These are phyloP conservation scores for Champsocephalus esox DNA, from an alignment of 2,797 vertebrate genomes.

Conservation along the genomic window DNA sequence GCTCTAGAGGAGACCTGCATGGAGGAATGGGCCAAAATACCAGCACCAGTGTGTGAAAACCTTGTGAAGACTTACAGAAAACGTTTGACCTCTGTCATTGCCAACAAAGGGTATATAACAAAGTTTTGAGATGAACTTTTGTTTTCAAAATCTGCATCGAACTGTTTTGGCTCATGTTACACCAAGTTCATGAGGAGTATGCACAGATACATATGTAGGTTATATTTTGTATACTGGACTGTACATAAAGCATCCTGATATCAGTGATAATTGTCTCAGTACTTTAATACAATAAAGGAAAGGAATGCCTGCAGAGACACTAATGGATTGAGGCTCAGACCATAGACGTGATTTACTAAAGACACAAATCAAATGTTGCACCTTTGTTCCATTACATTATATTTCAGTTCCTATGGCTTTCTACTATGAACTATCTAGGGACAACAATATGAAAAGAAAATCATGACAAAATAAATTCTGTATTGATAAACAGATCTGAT, in stretches of 20 bases:
- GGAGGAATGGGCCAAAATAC: too few species aligned
- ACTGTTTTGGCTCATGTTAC: too few species aligned
- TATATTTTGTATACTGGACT: slow-evolving; percentile 6
- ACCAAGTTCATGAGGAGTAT: too few species aligned
- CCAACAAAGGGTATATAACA: too few species aligned
- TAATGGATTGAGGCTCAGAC: background rate
- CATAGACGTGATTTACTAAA: background rate
- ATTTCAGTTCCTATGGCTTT: background rate
- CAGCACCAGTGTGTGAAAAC: too few species aligned
- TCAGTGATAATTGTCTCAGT: background rate
- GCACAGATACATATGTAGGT: background rate
- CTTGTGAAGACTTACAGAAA: too few species aligned
- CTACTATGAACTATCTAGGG: background rate
- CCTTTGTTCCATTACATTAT: background rate
- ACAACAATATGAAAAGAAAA: background rate
- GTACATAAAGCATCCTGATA: background rate
- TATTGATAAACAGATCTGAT: background rate
- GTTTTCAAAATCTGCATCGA: too few species aligned
- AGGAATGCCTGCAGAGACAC: background rate
- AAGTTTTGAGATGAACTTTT: too few species aligned
- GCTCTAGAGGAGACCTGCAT: too few species aligned
- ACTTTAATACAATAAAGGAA: background rate
- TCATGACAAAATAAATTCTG: background rate
- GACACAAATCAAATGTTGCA: background rate
- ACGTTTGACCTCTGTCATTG: too few species aligned